These are phyloP conservation scores for Galleria mellonella DNA, from an alignment of 1,140 invertebrate genomes.

Conservation along the genomic window DNA sequence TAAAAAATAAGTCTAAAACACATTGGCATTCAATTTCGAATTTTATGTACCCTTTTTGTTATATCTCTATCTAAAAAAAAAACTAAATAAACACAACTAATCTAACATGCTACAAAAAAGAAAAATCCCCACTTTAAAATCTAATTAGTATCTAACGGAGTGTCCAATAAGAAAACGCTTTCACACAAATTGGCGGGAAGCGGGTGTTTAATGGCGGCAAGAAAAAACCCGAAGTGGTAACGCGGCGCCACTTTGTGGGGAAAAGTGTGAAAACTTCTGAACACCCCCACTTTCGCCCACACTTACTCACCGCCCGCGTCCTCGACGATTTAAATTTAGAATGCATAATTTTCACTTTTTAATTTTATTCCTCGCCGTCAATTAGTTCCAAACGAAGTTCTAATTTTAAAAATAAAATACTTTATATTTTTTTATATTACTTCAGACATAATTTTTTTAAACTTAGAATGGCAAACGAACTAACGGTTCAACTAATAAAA, in stretches of 20 bases:
- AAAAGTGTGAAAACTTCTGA: constrained; percentile 19
- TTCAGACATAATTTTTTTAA: too few relatives aligned
- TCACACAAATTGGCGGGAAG: constrained; percentile 10
- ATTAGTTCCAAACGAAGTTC: constrained; percentile 2
- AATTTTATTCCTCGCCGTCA: constrained; percentile 7
- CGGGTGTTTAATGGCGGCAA: constrained; percentile 16
- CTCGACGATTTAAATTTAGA: constrained; percentile 12
- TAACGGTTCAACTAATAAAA: too few relatives aligned
- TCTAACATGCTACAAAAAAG: constrained; percentile 1
- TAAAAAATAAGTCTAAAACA: too few relatives aligned
- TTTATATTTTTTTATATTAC: too few relatives aligned
- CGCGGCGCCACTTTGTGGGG: constrained; percentile 4
- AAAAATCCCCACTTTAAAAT: neutral
- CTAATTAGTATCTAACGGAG: neutral
- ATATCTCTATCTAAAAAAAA: too few relatives aligned
- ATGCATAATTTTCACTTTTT: constrained; percentile 18
- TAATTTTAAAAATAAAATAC: constrained; percentile 5
- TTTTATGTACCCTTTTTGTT: too few relatives aligned
- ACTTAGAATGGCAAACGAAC: too few relatives aligned
- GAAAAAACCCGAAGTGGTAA: constrained; percentile 8
- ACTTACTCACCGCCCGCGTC: neutral
- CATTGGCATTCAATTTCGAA: too few relatives aligned
- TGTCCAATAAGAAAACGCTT: constrained; percentile 2
- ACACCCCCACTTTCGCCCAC: neutral
- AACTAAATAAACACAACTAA: too few relatives aligned